phyloP scores from a whole-genome alignment of 2,888 invertebrate species.

The Epinotia demarniana region DNA sequence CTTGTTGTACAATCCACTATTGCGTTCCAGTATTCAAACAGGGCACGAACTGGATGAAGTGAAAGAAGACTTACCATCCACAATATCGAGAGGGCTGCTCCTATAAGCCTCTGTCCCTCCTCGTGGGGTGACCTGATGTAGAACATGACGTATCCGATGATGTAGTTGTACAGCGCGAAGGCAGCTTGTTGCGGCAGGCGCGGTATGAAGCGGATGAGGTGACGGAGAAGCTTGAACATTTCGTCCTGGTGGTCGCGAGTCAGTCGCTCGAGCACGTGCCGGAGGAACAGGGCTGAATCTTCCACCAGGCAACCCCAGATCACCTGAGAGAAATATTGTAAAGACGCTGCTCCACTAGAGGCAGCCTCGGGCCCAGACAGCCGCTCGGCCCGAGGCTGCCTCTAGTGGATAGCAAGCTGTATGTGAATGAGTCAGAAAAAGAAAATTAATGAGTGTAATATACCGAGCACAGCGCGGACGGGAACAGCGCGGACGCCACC shows the following conservation, averaged over 20 bases:
- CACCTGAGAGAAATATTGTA: slow-evolving; percentile 82
- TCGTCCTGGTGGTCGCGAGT: slow-evolving; percentile 97
- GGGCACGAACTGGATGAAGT: not conserved
- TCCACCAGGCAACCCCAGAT: slow-evolving; percentile 99
- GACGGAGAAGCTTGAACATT: slow-evolving; percentile 96
- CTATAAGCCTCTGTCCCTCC: slow-evolving; percentile 96
- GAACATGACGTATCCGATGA: slow-evolving; percentile 99
- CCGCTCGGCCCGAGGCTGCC: no score
- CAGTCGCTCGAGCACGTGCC: slow-evolving; percentile 97
- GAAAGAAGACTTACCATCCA: slow-evolving; percentile 91
- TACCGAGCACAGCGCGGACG: no score
- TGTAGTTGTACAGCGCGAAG: slow-evolving; percentile 98
- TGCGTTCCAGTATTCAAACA: not conserved
- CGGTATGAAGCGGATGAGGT: slow-evolving; percentile 96
- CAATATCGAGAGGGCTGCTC: slow-evolving; percentile 96
- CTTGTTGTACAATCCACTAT: no score
- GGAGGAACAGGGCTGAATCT: slow-evolving; percentile 97
- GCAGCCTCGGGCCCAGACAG: no score
- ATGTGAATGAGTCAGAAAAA: no score
- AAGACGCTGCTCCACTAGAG: no score
- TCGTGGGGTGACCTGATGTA: slow-evolving; percentile 98
- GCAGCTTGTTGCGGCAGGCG: slow-evolving; percentile 98
- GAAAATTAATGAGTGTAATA: no score
- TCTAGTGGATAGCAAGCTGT: no score
- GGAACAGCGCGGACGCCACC: no score